These are phyloP conservation scores for Halichoerus grypus DNA, from an alignment of 2,113 vertebrate species.

Conservation along the genomic window DNA sequence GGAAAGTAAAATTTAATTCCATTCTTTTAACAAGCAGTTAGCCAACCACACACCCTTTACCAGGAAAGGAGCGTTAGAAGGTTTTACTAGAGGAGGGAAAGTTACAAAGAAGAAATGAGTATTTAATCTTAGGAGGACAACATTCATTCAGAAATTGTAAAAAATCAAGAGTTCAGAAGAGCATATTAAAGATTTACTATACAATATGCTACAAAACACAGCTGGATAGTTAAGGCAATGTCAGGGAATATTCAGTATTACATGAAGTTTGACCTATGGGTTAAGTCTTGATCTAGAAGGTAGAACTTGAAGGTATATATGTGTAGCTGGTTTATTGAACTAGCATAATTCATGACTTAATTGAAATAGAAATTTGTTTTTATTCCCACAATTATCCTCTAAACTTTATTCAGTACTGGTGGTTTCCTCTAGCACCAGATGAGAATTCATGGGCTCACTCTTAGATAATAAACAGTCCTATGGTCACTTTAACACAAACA, in stretches of 20 bases:
- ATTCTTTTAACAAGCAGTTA: constrained; percentile 2
- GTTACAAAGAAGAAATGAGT: neutral
- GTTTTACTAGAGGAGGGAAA: neutral
- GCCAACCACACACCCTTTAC: neutral
- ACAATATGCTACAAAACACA: neutral
- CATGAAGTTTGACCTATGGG: neutral
- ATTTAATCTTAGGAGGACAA: neutral
- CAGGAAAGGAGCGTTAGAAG: neutral
- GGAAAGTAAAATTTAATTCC: constrained; percentile 7
- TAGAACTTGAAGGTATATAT: neutral
- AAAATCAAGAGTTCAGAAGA: neutral
- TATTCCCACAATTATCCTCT: neutral
- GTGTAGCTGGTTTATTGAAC: neutral
- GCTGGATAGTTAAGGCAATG: neutral
- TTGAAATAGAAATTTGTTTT: neutral
- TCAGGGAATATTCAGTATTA: neutral
- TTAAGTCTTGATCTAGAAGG: neutral
- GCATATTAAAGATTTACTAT: neutral
- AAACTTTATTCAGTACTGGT: neutral
- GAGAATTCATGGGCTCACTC: neutral
- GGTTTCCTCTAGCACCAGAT: neutral
- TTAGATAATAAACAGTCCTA: neutral
- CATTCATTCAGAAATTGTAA: neutral
- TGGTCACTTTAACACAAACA: neutral
- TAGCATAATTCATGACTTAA: neutral